Evolutionary conservation across 2,113 vertebrate genomes (phyloP).

Genomic region (Cathartes aura): DNA sequence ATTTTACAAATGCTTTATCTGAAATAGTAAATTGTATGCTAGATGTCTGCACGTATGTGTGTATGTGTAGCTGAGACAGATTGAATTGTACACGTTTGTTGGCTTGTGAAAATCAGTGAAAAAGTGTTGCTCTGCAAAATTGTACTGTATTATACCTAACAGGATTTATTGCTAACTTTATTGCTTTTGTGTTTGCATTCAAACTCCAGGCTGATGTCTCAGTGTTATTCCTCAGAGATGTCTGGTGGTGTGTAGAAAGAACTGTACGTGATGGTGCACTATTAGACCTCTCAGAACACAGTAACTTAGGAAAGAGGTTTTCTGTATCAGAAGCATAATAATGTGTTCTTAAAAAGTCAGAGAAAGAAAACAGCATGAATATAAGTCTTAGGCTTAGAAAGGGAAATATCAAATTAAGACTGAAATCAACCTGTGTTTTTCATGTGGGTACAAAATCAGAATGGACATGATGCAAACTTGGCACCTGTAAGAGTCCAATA

Average conservation of each 20-base stretch:
- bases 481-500: neutral
- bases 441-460: neutral
- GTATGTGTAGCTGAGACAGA: neutral
- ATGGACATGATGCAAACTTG: neutral
- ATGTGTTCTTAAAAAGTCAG: neutral
- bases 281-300: neutral
- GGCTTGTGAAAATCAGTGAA: neutral
- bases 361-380: neutral
- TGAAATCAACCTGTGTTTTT: neutral
- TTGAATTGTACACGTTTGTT: neutral
- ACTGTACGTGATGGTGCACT: neutral
- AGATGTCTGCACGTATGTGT: neutral
- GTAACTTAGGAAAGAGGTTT: neutral
- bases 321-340: neutral
- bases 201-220: neutral
- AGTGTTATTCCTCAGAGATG: neutral
- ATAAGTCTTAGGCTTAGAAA: neutral
- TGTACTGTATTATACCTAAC: neutral
- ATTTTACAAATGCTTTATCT: neutral
- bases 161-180: neutral
- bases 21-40: neutral
- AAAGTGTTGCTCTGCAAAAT: neutral
- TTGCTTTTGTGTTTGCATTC: neutral
- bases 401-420: neutral
- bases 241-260: neutral